A percentile compares a stretch with the other conserved stretches of the same genome.
Conservation (phyloP, 2,888 invertebrate species). For the Blastobasis adustella region DNA sequence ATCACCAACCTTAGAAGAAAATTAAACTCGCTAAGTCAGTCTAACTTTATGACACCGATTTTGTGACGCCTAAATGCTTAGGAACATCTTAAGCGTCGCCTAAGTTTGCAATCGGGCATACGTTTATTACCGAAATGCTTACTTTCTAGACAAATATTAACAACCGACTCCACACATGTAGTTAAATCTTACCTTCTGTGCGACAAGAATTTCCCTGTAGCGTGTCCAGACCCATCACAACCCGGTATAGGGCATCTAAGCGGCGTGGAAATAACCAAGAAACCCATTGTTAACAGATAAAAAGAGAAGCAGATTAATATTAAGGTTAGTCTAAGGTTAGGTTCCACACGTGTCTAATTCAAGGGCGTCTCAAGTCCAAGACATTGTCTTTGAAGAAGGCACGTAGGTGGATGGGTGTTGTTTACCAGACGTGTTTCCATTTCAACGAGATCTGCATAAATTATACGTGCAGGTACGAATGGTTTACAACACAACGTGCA, state of each 20-base stretch:
- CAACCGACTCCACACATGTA: slow-evolving; percentile 20
- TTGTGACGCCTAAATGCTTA: too few species aligned
- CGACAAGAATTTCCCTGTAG: slow-evolving; percentile 98
- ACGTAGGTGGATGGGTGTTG: background rate
- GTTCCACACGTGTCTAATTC: background rate
- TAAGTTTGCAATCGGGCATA: background rate
- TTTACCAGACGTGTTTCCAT: background rate
- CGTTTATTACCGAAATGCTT: slow-evolving; percentile 1
- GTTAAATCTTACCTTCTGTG: slow-evolving; percentile 88
- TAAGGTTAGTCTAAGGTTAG: background rate
- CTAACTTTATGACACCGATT: too few species aligned
- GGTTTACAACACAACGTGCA: background rate
- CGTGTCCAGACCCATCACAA: slow-evolving; percentile 98
- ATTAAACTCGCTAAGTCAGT: too few species aligned
- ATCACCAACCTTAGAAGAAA: too few species aligned
- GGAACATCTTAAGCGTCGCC: too few species aligned
- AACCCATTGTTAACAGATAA: slow-evolving; percentile 40
- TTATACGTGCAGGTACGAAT: background rate
- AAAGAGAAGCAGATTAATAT: background rate
- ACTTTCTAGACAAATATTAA: slow-evolving; percentile 20
- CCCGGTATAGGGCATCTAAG: slow-evolving; percentile 94
- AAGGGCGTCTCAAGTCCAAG: background rate
- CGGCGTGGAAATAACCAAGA: slow-evolving; percentile 75
- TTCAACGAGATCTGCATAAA: background rate
- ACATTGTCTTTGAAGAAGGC: background rate